phyloP scores from a whole-genome alignment of 2,888 invertebrate genomes.

The Eupithecia tripunctaria region DNA sequence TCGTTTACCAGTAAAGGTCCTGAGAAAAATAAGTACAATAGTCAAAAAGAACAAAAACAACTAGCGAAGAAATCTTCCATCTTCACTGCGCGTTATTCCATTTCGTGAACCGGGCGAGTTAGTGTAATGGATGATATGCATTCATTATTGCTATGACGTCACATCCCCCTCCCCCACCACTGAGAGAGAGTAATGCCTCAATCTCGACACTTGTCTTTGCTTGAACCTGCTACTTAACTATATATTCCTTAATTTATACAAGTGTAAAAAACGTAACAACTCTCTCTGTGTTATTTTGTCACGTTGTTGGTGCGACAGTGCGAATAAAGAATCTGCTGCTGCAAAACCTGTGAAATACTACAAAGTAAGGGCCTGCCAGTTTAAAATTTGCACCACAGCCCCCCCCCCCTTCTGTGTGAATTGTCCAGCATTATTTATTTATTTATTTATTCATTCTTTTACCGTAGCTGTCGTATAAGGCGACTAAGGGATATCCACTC shows the following conservation, averaged over 20 bases:
- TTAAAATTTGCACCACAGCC: no score
- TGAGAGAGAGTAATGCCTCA: constrained; percentile 3
- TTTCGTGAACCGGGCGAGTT: constrained; percentile 31
- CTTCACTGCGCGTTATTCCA: constrained; percentile 38
- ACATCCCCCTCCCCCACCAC: constrained; percentile 5
- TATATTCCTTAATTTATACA: not conserved
- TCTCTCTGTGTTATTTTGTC: no score
- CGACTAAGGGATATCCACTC: no score
- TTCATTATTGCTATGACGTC: constrained; percentile 41
- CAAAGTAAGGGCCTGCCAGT: not conserved
- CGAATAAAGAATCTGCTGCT: not conserved
- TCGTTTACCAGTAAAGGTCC: not conserved
- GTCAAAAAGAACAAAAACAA: not conserved
- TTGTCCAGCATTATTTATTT: no score
- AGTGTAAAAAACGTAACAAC: not conserved
- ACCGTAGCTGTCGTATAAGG: no score
- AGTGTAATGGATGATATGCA: constrained; percentile 49
- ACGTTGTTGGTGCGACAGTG: not conserved
- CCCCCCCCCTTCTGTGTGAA: no score
- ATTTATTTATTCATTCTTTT: no score
- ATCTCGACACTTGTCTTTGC: constrained; percentile 13
- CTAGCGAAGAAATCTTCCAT: not conserved
- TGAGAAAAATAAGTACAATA: not conserved
- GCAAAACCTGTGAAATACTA: not conserved
- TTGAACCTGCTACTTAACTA: constrained; percentile 1